Percentiles rank a stretch among this genome's conserved stretches.
These are phyloP conservation scores for Agrochola circellaris DNA, from an alignment of 2,888 invertebrate genomes.

Conservation along the genomic window DNA sequence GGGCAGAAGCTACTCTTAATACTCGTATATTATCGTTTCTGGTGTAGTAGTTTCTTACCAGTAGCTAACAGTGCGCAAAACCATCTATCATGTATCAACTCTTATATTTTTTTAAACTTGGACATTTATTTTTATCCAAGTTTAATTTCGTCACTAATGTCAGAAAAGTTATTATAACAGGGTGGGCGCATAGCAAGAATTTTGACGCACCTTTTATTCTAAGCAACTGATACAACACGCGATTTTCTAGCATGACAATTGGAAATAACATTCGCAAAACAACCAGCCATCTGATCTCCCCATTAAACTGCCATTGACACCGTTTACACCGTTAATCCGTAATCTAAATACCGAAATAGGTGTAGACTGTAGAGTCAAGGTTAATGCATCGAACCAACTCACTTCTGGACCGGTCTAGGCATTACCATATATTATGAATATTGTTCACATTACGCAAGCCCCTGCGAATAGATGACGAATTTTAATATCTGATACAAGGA, in stretches of 20 bases:
- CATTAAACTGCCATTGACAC: constrained; percentile 34
- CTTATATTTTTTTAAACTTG: too few relatives aligned
- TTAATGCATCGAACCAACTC: constrained; percentile 50
- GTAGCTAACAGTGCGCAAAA: too few relatives aligned
- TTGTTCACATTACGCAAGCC: constrained; percentile 69
- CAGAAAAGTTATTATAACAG: too few relatives aligned
- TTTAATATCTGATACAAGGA: constrained; percentile 75
- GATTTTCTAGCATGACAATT: background rate
- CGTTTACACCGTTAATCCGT: constrained; percentile 34
- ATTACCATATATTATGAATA: constrained; percentile 68
- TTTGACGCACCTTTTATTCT: too few relatives aligned
- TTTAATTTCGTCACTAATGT: too few relatives aligned
- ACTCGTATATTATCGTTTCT: too few relatives aligned
- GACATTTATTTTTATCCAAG: too few relatives aligned
- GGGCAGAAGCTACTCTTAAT: too few relatives aligned
- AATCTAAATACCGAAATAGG: constrained; percentile 38
- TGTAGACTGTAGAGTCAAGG: constrained; percentile 47
- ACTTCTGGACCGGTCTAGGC: constrained; percentile 64
- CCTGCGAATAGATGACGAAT: constrained; percentile 62
- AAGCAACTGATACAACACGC: too few relatives aligned
- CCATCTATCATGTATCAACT: too few relatives aligned
- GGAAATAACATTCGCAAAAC: constrained; percentile 7
- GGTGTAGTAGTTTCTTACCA: too few relatives aligned
- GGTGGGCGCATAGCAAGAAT: too few relatives aligned
- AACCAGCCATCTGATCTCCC: constrained; percentile 5